Evolutionary conservation across 1,140 invertebrate genomes (phyloP), one percentile per base, ranked within the genome.

Genomic region (Apis cerana): DNA sequence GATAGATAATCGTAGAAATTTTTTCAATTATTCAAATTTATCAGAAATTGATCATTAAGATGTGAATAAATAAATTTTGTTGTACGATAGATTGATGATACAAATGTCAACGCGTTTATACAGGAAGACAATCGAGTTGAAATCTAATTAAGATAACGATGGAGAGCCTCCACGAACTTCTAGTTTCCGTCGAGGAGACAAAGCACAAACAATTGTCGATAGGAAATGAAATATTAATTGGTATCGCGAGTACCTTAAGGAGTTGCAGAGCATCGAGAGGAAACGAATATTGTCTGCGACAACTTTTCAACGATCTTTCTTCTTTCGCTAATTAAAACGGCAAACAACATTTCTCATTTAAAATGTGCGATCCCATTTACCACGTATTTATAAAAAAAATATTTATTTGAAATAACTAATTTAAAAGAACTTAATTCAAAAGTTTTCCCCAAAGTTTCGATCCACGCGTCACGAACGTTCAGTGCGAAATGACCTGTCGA

Each of bases 71-170:
- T 4, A 19, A 33, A 2, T 43, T 5, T 67, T 5, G 19, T 12
- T 67, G 12, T 0, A 33, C 33, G 33, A n/a, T 33, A 43, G 33
- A 43, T 43, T 7, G 33, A 43, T 43, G 33, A 43, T 43, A 43
- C 33, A 7, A 43, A 43, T 43, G 5, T 43, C 33, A 7, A 43
- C 33, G 7, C 8, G 61, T 27, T 27, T 59, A 21, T 56, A 13
- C 58, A 17, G 12, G 58, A 64, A 64, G 27, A 33, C 2, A 43
- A 21, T 33, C 9, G 56, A n/a, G 78, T 43, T 43, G 69, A 54
- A 65, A 80, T 80, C 27, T 69, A 65, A 80, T 80, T 74, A 80
- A 80, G 67, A 70, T n/a, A 48, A 19, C 19, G 19, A 17, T 27
- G 43, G 27, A 61, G 43, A 48, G 50, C 23, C 52, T 61, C 43